Evolutionary conservation across 2,113 vertebrate genomes (phyloP).

Genomic region (Lontra canadensis): DNA sequence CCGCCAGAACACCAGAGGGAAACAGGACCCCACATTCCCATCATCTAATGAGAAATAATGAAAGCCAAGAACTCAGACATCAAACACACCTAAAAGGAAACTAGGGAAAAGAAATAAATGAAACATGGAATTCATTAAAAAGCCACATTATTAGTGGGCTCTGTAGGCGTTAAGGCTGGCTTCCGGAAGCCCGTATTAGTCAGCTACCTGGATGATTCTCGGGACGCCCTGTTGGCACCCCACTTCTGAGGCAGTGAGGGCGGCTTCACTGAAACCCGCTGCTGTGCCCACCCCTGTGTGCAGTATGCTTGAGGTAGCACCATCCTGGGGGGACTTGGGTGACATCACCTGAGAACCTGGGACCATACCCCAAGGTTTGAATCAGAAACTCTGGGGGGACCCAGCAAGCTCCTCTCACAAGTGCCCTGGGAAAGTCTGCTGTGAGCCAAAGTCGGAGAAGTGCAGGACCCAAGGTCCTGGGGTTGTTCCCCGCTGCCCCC

Average conservation of each 20-base stretch:
- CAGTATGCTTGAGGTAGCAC: background rate
- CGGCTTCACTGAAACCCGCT: background rate
- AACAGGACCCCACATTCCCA: background rate
- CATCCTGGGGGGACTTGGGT: too few relatives aligned
- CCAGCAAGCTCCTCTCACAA: fast-evolving
- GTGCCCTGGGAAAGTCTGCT: fast-evolving
- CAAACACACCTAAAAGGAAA: background rate
- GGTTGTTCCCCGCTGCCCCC: fast-evolving
- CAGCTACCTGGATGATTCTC: fast-evolving
- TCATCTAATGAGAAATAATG: background rate
- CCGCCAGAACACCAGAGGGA: background rate
- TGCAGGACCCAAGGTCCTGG: background rate
- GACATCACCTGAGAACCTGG: background rate
- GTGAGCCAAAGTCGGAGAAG: background rate
- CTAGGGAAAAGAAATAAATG: background rate
- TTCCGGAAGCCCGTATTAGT: too few relatives aligned
- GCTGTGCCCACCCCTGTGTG: too few relatives aligned
- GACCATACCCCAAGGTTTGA: too few relatives aligned
- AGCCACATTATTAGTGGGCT: background rate
- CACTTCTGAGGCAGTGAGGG: background rate
- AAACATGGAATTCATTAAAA: background rate
- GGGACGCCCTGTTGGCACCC: background rate
- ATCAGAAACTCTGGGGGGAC: background rate
- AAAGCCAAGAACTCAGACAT: background rate
- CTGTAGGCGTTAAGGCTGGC: background rate